These are phyloP conservation scores for Drosophila elegans DNA, from an alignment of 1,140 invertebrate genomes.

Conservation along the genomic window DNA sequence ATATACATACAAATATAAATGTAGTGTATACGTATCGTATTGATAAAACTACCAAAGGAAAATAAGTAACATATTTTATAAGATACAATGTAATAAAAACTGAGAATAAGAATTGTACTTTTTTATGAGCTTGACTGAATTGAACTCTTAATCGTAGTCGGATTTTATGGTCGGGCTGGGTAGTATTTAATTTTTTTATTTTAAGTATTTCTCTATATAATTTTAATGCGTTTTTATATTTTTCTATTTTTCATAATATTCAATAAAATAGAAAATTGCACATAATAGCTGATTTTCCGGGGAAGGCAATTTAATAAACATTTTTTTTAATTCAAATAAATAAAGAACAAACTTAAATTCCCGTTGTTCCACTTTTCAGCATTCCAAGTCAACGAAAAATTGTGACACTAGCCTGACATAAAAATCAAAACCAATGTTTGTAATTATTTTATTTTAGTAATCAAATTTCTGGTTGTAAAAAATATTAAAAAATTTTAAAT, in stretches of 20 bases:
- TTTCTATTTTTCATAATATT: too few species aligned
- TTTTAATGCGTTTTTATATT: too few species aligned
- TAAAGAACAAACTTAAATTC: neutral
- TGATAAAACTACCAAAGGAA: slow-evolving; percentile 78
- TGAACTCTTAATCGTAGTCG: neutral
- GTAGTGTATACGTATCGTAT: slow-evolving; percentile 79
- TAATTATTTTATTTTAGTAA: neutral
- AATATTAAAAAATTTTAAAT: neutral
- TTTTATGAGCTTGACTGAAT: slow-evolving; percentile 8
- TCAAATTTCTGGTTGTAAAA: slow-evolving; percentile 3
- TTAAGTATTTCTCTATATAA: too few species aligned
- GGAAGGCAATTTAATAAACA: too few species aligned
- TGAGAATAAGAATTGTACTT: slow-evolving; percentile 67
- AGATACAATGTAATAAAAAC: slow-evolving; percentile 72
- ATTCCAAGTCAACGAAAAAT: slow-evolving; percentile 1
- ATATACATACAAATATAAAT: slow-evolving; percentile 69
- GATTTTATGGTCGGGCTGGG: neutral
- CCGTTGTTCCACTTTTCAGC: slow-evolving; percentile 5
- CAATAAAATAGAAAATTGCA: too few species aligned
- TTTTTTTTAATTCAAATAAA: too few species aligned
- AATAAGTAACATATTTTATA: slow-evolving; percentile 76
- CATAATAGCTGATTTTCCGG: too few species aligned
- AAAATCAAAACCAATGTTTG: neutral
- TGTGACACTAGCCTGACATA: slow-evolving; percentile 5
- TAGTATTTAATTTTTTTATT: neutral